Percentiles rank a stretch among this genome's conserved stretches.
These are phyloP conservation scores for Desmophyllum pertusum DNA, from an alignment of 92 coral and sea anemone species.

Conservation along the genomic window DNA sequence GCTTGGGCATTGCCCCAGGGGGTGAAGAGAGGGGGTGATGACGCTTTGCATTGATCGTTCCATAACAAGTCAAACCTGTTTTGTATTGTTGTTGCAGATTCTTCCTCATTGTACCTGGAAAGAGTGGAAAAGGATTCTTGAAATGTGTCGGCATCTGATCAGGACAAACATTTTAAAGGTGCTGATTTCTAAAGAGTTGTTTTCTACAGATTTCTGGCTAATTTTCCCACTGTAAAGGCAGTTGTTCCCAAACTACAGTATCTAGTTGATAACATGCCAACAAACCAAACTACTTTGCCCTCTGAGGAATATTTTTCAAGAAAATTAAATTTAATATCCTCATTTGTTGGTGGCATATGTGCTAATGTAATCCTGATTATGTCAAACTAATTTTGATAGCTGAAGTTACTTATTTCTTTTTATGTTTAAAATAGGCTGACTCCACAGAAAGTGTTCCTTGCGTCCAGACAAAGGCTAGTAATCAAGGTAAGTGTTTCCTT, in stretches of 20 bases:
- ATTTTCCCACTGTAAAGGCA: no score
- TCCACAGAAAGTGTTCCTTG: background rate
- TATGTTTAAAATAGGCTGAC: background rate
- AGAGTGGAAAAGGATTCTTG: conserved; percentile 68
- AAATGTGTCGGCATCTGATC: conserved; percentile 48
- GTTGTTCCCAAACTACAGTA: no score
- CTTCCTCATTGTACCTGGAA: conserved; percentile 61
- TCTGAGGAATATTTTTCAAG: background rate
- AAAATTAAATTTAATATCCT: no score
- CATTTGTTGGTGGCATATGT: background rate
- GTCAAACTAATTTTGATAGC: background rate
- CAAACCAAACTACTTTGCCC: background rate
- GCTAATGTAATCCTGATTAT: background rate
- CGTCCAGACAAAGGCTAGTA: background rate
- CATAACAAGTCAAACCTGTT: background rate
- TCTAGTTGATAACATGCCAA: background rate
- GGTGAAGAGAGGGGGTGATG: background rate
- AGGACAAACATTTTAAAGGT: conserved; percentile 32
- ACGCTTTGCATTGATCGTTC: background rate
- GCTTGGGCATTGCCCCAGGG: background rate
- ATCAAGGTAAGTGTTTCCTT: background rate
- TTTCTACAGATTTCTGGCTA: background rate
- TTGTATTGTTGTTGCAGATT: conserved; percentile 44
- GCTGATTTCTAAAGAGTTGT: background rate
- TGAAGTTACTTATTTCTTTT: background rate